phyloP scores from a whole-genome alignment of 2,113 vertebrate species.

The Crotophaga sulcirostris region DNA sequence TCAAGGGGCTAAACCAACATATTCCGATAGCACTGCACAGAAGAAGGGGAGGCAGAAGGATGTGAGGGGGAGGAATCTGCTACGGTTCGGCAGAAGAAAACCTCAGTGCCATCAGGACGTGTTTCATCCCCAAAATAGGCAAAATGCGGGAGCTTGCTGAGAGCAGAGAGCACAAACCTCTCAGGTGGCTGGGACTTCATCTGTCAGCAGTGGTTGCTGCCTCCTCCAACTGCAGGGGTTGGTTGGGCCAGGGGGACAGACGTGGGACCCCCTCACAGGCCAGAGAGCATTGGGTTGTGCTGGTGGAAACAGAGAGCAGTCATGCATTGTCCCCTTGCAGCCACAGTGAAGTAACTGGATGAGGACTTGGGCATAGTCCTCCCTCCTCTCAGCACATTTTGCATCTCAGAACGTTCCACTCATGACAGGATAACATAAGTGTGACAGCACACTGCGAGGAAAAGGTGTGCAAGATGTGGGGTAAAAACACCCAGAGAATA shows the following conservation, averaged over 20 bases:
- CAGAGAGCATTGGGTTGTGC: fast-evolving
- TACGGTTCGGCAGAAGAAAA: neutral
- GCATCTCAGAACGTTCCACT: fast-evolving
- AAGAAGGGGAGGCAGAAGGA: neutral
- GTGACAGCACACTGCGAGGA: neutral
- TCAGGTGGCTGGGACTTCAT: fast-evolving
- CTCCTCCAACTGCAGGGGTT: fast-evolving
- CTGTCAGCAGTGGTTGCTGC: neutral
- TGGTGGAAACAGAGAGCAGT: neutral
- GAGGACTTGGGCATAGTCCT: fast-evolving
- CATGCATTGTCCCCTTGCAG: neutral
- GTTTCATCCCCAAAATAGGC: neutral
- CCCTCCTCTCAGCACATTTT: fast-evolving
- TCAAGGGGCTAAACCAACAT: neutral
- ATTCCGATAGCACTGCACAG: fast-evolving
- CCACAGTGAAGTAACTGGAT: neutral
- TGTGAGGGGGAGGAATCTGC: neutral
- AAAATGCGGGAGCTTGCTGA: neutral
- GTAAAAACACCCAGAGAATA: fast-evolving
- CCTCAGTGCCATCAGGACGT: neutral
- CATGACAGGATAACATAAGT: fast-evolving
- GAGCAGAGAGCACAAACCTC: neutral
- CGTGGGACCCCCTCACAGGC: neutral
- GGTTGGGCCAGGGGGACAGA: neutral
- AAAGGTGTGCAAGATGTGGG: no score